These are phyloP conservation scores for Ochropacha duplaris DNA, from an alignment of 2,888 invertebrate genomes.

Conservation along the genomic window DNA sequence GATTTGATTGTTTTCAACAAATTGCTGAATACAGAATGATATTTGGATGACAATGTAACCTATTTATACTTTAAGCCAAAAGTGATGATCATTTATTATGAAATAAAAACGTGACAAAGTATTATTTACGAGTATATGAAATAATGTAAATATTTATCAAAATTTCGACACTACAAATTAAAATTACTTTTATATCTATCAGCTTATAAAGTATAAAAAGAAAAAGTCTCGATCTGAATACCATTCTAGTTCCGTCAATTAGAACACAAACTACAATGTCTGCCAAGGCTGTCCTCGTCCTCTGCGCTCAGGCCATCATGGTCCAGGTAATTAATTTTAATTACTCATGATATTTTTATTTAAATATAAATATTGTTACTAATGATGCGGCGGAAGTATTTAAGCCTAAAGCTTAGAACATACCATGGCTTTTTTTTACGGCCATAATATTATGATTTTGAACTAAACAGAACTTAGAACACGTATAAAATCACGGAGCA, in stretches of 20 bases:
- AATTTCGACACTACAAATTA: not conserved
- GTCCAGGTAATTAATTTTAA: slow-evolving; percentile 18
- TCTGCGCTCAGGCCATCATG: slow-evolving; percentile 23
- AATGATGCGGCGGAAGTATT: too few species aligned
- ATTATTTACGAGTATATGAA: not conserved
- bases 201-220: not conserved
- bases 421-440: too few species aligned
- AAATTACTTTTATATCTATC: not conserved
- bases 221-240: not conserved
- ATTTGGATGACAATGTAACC: not conserved
- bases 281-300: slow-evolving; percentile 7
- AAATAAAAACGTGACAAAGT: not conserved
- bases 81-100: not conserved
- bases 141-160: not conserved
- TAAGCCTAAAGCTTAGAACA: too few species aligned
- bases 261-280: slow-evolving; percentile 8
- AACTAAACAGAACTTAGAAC: too few species aligned
- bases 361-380: not conserved
- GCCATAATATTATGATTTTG: too few species aligned
- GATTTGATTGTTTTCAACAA: too few species aligned
- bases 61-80: slow-evolving; percentile 3
- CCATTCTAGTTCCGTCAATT: slow-evolving; percentile 8
- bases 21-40: too few species aligned
- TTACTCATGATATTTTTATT: not conserved
- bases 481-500: too few species aligned